phyloP scores from a whole-genome alignment of 2,797 vertebrate species.

The Glyptemys insculpta region DNA sequence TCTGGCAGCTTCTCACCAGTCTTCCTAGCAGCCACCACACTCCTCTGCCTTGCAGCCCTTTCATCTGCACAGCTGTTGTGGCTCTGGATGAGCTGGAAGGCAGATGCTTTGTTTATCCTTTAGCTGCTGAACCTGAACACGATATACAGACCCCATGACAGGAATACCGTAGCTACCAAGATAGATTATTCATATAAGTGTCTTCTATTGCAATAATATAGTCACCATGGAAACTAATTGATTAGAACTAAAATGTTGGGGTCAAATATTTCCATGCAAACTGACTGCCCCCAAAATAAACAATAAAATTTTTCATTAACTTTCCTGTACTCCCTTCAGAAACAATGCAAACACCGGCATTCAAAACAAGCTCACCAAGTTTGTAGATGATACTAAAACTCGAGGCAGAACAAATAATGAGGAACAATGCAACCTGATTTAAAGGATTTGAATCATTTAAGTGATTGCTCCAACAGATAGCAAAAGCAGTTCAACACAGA shows the following conservation, averaged over 20 bases:
- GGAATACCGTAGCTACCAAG: not conserved
- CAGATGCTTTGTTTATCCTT: too few species aligned
- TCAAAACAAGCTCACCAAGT: not conserved
- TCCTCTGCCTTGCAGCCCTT: too few species aligned
- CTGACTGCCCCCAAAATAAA: not conserved
- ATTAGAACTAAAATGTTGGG: not conserved
- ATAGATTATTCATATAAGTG: not conserved
- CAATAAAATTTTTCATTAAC: not conserved
- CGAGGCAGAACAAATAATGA: slow-evolving; percentile 47
- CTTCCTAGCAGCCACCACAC: too few species aligned
- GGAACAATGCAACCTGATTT: slow-evolving; percentile 40
- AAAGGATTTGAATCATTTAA: slow-evolving; percentile 62
- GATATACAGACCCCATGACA: not conserved
- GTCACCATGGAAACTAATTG: not conserved
- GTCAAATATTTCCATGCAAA: not conserved
- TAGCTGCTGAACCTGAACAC: too few species aligned
- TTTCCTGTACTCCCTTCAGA: not conserved
- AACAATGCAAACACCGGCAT: not conserved
- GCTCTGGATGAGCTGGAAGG: too few species aligned
- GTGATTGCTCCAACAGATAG: slow-evolving; percentile 72
- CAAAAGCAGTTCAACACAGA: slow-evolving; percentile 56
- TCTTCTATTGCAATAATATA: accelerated
- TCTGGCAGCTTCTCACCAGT: too few species aligned
- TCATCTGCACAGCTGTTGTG: too few species aligned
- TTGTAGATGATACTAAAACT: slow-evolving; percentile 29